phyloP scores from a whole-genome alignment of 2,797 vertebrate species.

The Squalus acanthias region DNA sequence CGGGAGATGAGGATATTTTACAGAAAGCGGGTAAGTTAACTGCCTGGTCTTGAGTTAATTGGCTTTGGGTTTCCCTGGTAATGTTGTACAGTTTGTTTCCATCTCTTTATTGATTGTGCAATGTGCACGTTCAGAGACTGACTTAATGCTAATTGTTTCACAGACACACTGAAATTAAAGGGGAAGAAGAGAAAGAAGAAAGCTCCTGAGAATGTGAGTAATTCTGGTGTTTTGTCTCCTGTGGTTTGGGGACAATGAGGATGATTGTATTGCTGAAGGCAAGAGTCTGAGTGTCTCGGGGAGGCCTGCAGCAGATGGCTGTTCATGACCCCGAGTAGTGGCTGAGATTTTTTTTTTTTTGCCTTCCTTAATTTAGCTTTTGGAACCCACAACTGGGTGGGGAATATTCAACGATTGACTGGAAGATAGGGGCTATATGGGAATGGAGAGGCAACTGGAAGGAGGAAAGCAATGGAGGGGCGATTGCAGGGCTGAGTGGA shows the following conservation, averaged over 20 bases:
- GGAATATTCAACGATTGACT: too few relatives aligned
- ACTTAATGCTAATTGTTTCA: constrained; percentile 22
- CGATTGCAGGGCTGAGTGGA: neutral
- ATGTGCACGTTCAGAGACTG: neutral
- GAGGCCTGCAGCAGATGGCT: neutral
- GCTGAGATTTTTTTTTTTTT: neutral
- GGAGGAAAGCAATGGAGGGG: neutral
- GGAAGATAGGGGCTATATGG: neutral
- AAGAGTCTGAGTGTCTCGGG: neutral
- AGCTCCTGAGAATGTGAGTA: constrained; percentile 50
- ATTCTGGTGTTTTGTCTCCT: constrained; percentile 39
- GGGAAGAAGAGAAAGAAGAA: constrained; percentile 63
- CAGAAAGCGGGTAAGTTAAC: constrained; percentile 73
- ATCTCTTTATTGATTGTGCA: neutral
- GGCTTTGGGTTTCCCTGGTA: neutral
- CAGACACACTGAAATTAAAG: constrained; percentile 81
- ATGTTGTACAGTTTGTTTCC: neutral
- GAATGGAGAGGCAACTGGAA: neutral
- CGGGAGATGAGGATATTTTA: constrained; percentile 75
- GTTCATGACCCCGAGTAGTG: neutral
- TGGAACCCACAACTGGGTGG: neutral
- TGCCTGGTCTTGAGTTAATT: neutral
- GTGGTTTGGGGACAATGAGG: neutral
- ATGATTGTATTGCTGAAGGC: neutral
- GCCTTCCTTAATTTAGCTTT: neutral